phyloP scores from a whole-genome alignment of 1,140 invertebrate genomes.

The Lucilia sericata region DNA sequence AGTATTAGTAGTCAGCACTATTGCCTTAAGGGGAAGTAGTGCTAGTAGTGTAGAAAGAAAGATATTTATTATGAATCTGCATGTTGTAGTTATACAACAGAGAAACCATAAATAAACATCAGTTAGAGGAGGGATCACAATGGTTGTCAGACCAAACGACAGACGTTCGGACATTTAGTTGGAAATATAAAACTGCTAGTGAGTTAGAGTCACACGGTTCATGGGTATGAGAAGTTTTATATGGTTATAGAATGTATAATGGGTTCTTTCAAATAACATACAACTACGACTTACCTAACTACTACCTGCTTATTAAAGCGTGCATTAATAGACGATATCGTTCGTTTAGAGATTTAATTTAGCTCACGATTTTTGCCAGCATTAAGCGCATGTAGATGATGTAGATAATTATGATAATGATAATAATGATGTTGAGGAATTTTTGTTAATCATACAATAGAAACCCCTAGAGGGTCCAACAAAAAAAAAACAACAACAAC shows the following conservation, averaged over 20 bases:
- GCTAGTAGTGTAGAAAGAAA: too few species aligned
- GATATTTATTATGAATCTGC: too few species aligned
- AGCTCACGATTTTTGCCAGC: not conserved
- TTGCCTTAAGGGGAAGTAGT: too few species aligned
- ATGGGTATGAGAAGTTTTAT: not conserved
- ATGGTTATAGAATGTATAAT: not conserved
- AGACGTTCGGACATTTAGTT: not conserved
- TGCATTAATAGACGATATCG: not conserved
- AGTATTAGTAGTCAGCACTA: too few species aligned
- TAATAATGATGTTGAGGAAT: not conserved
- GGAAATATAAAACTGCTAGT: too few species aligned
- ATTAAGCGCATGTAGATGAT: not conserved
- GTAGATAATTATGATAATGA: not conserved
- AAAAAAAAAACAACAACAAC: not conserved
- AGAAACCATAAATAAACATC: not conserved
- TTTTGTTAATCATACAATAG: not conserved
- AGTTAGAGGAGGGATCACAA: not conserved
- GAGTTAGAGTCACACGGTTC: too few species aligned
- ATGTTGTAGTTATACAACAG: too few species aligned
- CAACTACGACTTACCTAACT: not conserved
- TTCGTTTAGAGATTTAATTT: not conserved
- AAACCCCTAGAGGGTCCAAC: not conserved
- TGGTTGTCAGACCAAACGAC: not conserved
- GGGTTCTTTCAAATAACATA: too few species aligned
- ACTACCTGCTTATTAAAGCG: slow-evolving; percentile 23